These are phyloP conservation scores for Tortrix viridana DNA, from an alignment of 2,888 invertebrate genomes.

Conservation along the genomic window DNA sequence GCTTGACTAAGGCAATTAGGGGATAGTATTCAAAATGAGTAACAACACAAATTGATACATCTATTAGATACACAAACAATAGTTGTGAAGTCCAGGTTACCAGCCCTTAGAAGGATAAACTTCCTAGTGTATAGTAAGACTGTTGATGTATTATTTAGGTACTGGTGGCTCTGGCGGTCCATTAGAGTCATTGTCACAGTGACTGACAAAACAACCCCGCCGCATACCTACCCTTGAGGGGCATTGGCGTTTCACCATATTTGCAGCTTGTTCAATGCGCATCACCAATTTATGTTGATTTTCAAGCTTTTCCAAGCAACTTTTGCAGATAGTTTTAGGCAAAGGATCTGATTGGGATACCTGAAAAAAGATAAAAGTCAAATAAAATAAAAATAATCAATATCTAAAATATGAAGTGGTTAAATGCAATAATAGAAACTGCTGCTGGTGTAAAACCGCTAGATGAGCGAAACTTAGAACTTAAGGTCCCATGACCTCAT, in stretches of 20 bases:
- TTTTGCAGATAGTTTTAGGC: slow-evolving; percentile 88
- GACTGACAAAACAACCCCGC: slow-evolving; percentile 52
- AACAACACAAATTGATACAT: background rate
- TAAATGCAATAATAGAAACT: too few species aligned
- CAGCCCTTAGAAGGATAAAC: slow-evolving; percentile 1
- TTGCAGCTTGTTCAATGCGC: slow-evolving; percentile 76
- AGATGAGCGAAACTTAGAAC: too few species aligned
- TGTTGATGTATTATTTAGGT: slow-evolving; percentile 39
- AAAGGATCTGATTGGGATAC: slow-evolving; percentile 86
- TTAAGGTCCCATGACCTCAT: too few species aligned
- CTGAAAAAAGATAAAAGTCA: slow-evolving; percentile 60
- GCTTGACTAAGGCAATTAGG: background rate
- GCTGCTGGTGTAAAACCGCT: too few species aligned
- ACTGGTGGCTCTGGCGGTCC: slow-evolving; percentile 48
- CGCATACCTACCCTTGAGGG: slow-evolving; percentile 49
- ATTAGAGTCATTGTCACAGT: slow-evolving; percentile 51
- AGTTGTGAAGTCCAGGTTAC: too few species aligned
- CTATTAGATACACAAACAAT: background rate
- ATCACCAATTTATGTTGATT: slow-evolving; percentile 80
- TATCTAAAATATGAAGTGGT: background rate
- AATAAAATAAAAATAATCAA: background rate
- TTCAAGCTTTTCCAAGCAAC: slow-evolving; percentile 85
- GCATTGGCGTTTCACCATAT: slow-evolving; percentile 68
- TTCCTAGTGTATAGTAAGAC: slow-evolving; percentile 15
- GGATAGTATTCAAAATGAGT: background rate